Evolutionary conservation across 1,140 invertebrate genomes (phyloP), one percentile per base, ranked within the genome.

Genomic region (Trissolcus basalis): DNA sequence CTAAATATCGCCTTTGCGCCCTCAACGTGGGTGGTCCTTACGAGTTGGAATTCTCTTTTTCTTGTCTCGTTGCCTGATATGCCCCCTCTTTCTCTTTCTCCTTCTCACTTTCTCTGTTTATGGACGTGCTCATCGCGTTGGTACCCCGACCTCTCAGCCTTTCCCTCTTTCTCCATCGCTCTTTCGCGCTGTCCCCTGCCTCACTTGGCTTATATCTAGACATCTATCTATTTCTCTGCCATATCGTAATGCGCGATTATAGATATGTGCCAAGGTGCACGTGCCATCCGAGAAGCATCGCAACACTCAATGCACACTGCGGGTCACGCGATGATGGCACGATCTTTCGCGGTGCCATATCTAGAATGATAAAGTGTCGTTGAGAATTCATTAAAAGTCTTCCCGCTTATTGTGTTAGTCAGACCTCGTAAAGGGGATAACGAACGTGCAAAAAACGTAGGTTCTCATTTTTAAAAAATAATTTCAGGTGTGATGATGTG

Each of bases 1-100:
- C 86, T 87, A 87, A 87, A 86, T 87, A 87, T 88, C 86, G 85
- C 84, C 85, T 88, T 85, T 84, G 81, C 82, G 84, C 84, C 85
- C 82, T 81, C 86, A 72, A 85, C 86, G 82, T 88, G 86, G 87
- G 85, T 87, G 87, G 87, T 82, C 84, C 58, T 72, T 78, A 47
- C 70, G 58, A 65, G 58, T 72, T 53, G 71, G 74, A 81, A 79
- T 78, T 71, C 69, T 79, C 74, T 70, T 77, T 79, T 78, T 77
- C 69, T 78, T 59, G 50, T 68, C 69, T 78, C 61, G 45, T 64
- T 56, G 49, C 51, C 65, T 68, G 44, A 63, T 77, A 69, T 61
- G 55, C 48, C 51, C 64, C 56, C 70, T 75, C 71, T 72, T 56
- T 70, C 68, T 71, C 69, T 55, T 59, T 70, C 65, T 71, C 55